phyloP scores from a whole-genome alignment of 1,140 invertebrate species.

The Pachyrhynchus sulphureomaculatus region DNA sequence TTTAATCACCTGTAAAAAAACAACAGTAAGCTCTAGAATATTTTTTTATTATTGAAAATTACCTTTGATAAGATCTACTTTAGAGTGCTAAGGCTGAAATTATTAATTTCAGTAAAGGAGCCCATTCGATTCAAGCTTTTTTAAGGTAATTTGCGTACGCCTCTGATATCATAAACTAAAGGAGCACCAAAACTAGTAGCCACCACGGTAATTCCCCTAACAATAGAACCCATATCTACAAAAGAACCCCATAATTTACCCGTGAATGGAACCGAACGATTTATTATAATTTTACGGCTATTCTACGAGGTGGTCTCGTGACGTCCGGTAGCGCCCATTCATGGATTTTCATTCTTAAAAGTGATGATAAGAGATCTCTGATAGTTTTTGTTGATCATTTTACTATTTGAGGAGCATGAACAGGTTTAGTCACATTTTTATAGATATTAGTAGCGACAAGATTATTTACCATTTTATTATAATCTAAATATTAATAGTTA shows the following conservation, averaged over 20 bases:
- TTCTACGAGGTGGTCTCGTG: slow-evolving; percentile 49
- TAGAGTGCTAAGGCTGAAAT: too few species aligned
- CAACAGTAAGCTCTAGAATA: too few species aligned
- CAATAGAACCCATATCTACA: slow-evolving; percentile 48
- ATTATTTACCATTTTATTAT: too few species aligned
- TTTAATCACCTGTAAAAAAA: too few species aligned
- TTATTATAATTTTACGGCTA: slow-evolving; percentile 51
- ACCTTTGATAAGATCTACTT: too few species aligned
- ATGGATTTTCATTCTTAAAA: slow-evolving; percentile 46
- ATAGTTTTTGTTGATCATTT: slow-evolving; percentile 1
- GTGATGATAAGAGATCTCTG: slow-evolving; percentile 14
- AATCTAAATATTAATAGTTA: too few species aligned
- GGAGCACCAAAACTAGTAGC: slow-evolving; percentile 23
- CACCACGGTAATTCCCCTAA: slow-evolving; percentile 37
- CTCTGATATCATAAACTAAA: slow-evolving; percentile 1
- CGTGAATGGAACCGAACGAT: slow-evolving; percentile 48
- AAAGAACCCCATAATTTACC: slow-evolving; percentile 47
- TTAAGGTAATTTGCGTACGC: slow-evolving; percentile 3
- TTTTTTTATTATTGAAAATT: too few species aligned
- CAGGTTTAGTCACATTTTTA: too few species aligned
- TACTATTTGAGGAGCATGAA: too few species aligned
- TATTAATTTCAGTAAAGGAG: too few species aligned
- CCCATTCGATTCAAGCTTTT: too few species aligned
- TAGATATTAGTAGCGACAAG: too few species aligned
- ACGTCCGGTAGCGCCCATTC: slow-evolving; percentile 47